Evolutionary conservation across 2,888 invertebrate genomes (phyloP).

Genomic region (Melanostoma mellinum): DNA sequence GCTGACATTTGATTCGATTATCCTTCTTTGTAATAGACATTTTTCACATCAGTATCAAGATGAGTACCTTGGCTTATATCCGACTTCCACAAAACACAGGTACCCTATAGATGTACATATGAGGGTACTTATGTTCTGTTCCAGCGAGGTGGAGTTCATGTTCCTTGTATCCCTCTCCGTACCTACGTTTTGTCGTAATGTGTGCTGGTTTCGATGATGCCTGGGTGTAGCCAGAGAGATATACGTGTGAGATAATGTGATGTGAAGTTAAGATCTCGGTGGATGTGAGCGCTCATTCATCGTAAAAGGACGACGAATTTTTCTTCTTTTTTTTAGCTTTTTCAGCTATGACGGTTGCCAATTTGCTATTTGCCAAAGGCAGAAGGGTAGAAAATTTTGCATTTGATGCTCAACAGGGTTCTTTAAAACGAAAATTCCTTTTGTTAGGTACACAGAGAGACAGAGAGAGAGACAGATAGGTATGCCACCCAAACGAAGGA

Average conservation of each 20-base stretch:
- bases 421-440: background rate
- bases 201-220: background rate
- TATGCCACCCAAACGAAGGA: background rate
- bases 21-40: slow-evolving; percentile 61
- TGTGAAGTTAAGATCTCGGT: background rate
- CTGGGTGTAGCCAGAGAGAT: slow-evolving; percentile 12
- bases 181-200: background rate
- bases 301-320: background rate
- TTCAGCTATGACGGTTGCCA: slow-evolving; percentile 64
- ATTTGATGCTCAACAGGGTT: slow-evolving; percentile 58
- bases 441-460: background rate
- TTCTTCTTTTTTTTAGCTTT: slow-evolving; percentile 20
- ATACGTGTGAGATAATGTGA: slow-evolving; percentile 33
- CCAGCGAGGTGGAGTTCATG: background rate
- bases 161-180: background rate
- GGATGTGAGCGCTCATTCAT: slow-evolving; percentile 18
- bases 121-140: background rate
- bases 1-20: slow-evolving; percentile 70
- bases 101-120: background rate
- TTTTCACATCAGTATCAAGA: slow-evolving; percentile 60
- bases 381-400: slow-evolving; percentile 59
- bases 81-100: slow-evolving; percentile 23
- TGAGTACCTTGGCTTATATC: slow-evolving; percentile 30
- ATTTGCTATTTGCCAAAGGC: slow-evolving; percentile 52
- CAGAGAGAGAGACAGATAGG: background rate